Conservation (phyloP, 2,113 vertebrate genomes). For the Oreochromis spilurus region DNA sequence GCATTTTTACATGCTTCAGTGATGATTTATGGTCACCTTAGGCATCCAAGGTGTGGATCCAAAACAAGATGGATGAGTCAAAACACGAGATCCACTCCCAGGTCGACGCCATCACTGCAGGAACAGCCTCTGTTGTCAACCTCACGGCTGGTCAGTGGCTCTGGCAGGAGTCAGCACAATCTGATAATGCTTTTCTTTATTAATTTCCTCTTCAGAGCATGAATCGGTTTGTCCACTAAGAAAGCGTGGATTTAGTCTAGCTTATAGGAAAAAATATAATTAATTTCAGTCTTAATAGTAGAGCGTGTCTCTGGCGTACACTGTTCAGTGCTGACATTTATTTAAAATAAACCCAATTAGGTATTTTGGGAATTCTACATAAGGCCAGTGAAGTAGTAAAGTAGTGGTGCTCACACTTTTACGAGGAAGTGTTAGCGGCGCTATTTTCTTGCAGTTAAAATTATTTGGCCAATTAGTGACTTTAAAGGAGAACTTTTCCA, state of each 20-base stretch:
- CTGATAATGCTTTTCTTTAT: not conserved
- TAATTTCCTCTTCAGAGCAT: not conserved
- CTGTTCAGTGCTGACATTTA: not conserved
- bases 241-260: not conserved
- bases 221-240: not conserved
- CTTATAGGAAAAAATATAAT: not conserved
- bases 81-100: conserved; percentile 99
- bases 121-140: conserved; percentile 97
- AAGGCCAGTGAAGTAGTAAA: not conserved
- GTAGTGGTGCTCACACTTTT: not conserved
- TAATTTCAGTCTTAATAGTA: not conserved
- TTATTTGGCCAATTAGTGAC: conserved; percentile 19
- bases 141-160: conserved; percentile 88
- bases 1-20: not conserved
- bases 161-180: not conserved
- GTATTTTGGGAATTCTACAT: not conserved
- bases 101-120: conserved; percentile 97
- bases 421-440: not conserved
- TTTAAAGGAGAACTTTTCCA: conserved; percentile 2
- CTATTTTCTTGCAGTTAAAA: conserved; percentile 3
- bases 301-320: not conserved
- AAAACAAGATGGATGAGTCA: conserved; percentile 99
- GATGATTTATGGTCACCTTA: conserved; percentile 33
- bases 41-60: conserved; percentile 97
- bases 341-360: not conserved